These are phyloP conservation scores for Dioctria rufipes DNA, from an alignment of 2,888 invertebrate species.

Conservation along the genomic window DNA sequence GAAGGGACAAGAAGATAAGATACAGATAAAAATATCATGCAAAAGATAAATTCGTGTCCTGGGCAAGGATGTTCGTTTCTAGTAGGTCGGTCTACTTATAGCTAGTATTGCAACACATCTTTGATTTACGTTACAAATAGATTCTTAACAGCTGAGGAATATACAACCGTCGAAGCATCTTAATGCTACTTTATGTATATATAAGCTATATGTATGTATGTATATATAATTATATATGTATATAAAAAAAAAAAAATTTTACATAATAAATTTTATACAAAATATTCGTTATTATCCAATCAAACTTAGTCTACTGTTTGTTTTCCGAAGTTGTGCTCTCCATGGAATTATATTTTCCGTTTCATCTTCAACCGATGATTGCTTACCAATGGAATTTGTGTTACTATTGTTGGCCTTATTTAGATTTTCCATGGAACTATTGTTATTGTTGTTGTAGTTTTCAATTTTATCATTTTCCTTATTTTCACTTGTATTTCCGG, in stretches of 20 bases:
- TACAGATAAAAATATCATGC: neutral
- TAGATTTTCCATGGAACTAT: slow-evolving; percentile 61
- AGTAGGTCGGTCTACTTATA: slow-evolving; percentile 7
- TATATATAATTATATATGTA: slow-evolving; percentile 20
- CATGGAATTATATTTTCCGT: slow-evolving; percentile 86
- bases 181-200: slow-evolving; percentile 4
- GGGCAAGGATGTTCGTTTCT: slow-evolving; percentile 27
- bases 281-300: slow-evolving; percentile 74
- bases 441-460: slow-evolving; percentile 57
- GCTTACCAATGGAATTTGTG: slow-evolving; percentile 59
- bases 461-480: slow-evolving; percentile 62
- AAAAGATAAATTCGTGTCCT: slow-evolving; percentile 19
- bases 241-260: neutral
- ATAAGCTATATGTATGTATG: neutral
- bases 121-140: slow-evolving; percentile 45
- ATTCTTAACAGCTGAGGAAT: slow-evolving; percentile 21
- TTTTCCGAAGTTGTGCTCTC: slow-evolving; percentile 90
- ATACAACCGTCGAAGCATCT: slow-evolving; percentile 34
- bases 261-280: slow-evolving; percentile 53
- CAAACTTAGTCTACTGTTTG: slow-evolving; percentile 89
- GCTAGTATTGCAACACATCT: slow-evolving; percentile 53
- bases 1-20: neutral
- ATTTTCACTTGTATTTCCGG: slow-evolving; percentile 65
- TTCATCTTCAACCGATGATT: slow-evolving; percentile 73
- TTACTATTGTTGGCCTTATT: slow-evolving; percentile 56